Base-by-base conservation (phyloP, 2,888 invertebrate genomes). In the Cerceris rybyensis region DNA sequence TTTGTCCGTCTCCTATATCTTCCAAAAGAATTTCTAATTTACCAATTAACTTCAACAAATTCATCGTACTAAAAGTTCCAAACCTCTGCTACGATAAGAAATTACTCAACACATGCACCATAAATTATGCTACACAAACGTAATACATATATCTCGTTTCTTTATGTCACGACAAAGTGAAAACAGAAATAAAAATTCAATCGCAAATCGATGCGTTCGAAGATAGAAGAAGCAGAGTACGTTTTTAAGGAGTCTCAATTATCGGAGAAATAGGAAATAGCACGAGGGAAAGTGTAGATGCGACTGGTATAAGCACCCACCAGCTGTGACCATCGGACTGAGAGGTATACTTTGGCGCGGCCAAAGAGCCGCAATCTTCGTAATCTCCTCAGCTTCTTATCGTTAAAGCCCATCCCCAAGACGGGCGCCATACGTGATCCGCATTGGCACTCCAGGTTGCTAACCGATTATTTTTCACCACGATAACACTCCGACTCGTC, bases 281-380 rank as follows among this genome's bases (percentile, higher is more conserved):
- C n/a, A 42, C 59, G n/a, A 41, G 17, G n/a, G 55, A 60, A 66
- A 73, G 73, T 78, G 78, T 63, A 78, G 73, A 79, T 78, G 79
- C 73, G 73, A 79, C 58, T 69, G 73, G 41, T 79, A 54, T 65
- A 74, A 70, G 49, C 75, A 85, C 93, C 86, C 93, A 94, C 94
- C 94, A 94, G 90, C 90, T 94, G 93, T 17, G 94, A 94, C 94
- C 94, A 94, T 88, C 94, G 93, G 70, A 94, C 94, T 88, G 94
- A 94, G 75, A 94, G 93, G 90, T 94, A 94, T 82, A 94, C 94
- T 90, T 94, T 94, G 78, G 94, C 94, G 86, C 94, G 92, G 88
- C 94, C 94, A 90, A 94, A 94, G 88, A 94, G 94, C 88, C 94
- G 93, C 90, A 94, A 94, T 87, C 93, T 93, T 86, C 94, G 92